phyloP scores from a whole-genome alignment of 2,888 invertebrate genomes.

The Harpalus rubripes region DNA sequence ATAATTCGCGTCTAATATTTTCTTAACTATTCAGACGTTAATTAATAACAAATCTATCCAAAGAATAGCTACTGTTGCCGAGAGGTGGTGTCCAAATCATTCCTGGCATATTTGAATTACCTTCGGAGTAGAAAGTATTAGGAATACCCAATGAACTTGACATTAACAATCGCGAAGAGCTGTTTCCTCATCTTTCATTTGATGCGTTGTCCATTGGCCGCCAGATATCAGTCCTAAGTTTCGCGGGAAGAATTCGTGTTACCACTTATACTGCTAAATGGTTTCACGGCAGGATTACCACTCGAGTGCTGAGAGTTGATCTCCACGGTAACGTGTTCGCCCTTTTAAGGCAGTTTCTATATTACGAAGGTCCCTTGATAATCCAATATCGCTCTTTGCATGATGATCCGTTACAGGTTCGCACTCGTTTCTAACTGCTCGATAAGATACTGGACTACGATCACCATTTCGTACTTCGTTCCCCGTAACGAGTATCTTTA shows the following conservation, averaged over 20 bases:
- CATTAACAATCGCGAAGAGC: constrained; percentile 60
- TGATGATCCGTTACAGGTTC: constrained; percentile 70
- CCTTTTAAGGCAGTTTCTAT: constrained; percentile 68
- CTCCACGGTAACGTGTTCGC: constrained; percentile 56
- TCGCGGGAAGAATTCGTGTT: constrained; percentile 45
- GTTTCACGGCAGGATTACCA: constrained; percentile 27
- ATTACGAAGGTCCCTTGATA: constrained; percentile 78
- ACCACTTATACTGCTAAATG: constrained; percentile 51
- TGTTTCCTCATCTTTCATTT: constrained; percentile 61
- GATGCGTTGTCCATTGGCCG: constrained; percentile 60
- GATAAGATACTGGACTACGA: constrained; percentile 74
- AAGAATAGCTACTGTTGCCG: constrained; percentile 74
- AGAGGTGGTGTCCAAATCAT: constrained; percentile 75
- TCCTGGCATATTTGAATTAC: constrained; percentile 73
- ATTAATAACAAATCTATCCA: constrained; percentile 74
- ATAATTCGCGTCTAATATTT: no score
- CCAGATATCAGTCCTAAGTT: constrained; percentile 60
- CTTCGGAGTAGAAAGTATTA: constrained; percentile 67
- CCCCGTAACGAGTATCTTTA: constrained; percentile 55
- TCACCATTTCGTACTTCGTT: constrained; percentile 69
- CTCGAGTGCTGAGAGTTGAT: constrained; percentile 55
- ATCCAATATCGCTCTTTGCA: no score
- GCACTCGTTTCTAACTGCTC: constrained; percentile 72
- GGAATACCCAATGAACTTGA: constrained; percentile 68
- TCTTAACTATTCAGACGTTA: constrained; percentile 71